Conservation (phyloP, 2,797 vertebrate species). For the Manis crassicaudata region DNA sequence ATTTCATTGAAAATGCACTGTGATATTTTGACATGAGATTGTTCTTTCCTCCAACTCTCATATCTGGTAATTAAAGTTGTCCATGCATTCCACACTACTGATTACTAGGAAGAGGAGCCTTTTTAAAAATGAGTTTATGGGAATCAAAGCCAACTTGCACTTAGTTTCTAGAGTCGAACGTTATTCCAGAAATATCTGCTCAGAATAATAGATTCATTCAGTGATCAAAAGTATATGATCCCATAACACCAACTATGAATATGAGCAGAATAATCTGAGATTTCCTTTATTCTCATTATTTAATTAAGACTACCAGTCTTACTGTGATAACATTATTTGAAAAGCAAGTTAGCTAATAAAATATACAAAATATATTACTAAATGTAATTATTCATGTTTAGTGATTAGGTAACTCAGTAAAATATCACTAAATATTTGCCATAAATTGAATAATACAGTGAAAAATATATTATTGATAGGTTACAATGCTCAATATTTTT, state of each 20-base stretch:
- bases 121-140: constrained; percentile 22
- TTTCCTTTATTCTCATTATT: background rate
- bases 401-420: background rate
- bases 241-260: background rate
- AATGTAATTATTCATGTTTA: background rate
- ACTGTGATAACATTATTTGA: background rate
- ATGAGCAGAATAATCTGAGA: background rate
- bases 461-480: background rate
- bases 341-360: constrained; percentile 23
- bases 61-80: constrained; percentile 19
- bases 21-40: background rate
- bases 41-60: background rate
- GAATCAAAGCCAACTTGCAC: background rate
- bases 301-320: constrained; percentile 1
- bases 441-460: background rate
- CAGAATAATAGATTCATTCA: background rate
- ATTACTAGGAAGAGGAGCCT: background rate
- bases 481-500: background rate
- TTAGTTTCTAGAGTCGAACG: background rate
- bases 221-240: background rate
- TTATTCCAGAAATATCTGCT: constrained; percentile 26
- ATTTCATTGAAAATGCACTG: background rate
- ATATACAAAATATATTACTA: background rate
- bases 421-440: background rate
- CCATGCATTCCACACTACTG: background rate